These are phyloP conservation scores for Folsomia candida DNA, from an alignment of 2,888 invertebrate species.

Conservation along the genomic window DNA sequence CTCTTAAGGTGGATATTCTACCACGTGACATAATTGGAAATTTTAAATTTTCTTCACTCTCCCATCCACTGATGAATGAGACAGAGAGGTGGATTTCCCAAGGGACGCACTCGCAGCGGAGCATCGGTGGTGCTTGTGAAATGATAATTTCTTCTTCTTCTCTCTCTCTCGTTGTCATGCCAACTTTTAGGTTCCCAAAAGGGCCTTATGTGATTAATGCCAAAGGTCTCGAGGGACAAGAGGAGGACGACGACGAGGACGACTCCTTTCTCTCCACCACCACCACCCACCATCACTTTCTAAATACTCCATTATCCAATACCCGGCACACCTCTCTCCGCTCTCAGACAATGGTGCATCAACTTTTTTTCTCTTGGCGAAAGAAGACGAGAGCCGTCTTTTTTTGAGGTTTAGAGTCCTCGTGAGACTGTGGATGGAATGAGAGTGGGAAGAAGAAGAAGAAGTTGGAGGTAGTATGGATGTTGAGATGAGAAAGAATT, in stretches of 20 bases:
- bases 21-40: background rate
- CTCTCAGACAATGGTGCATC: background rate
- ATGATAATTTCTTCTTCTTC: slow-evolving; percentile 53
- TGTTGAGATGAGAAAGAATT: slow-evolving; percentile 25
- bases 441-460: slow-evolving; percentile 17
- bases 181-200: slow-evolving; percentile 52
- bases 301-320: background rate
- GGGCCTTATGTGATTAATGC: slow-evolving; percentile 57
- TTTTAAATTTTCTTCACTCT: background rate
- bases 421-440: background rate
- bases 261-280: slow-evolving; percentile 28
- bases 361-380: background rate
- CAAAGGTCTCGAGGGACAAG: slow-evolving; percentile 54
- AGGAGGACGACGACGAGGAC: too few relatives aligned
- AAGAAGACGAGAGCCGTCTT: background rate
- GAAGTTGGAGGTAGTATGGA: slow-evolving; percentile 45
- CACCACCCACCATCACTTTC: slow-evolving; percentile 14
- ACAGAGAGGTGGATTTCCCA: background rate
- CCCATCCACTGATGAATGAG: slow-evolving; percentile 10
- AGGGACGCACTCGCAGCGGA: background rate
- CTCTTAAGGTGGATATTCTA: too few relatives aligned
- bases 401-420: background rate
- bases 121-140: slow-evolving; percentile 52
- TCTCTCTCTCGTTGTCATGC: slow-evolving; percentile 52
- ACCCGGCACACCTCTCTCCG: slow-evolving; percentile 16